Conservation (phyloP, 2,797 vertebrate species). For the Phataginus tetradactyla region DNA sequence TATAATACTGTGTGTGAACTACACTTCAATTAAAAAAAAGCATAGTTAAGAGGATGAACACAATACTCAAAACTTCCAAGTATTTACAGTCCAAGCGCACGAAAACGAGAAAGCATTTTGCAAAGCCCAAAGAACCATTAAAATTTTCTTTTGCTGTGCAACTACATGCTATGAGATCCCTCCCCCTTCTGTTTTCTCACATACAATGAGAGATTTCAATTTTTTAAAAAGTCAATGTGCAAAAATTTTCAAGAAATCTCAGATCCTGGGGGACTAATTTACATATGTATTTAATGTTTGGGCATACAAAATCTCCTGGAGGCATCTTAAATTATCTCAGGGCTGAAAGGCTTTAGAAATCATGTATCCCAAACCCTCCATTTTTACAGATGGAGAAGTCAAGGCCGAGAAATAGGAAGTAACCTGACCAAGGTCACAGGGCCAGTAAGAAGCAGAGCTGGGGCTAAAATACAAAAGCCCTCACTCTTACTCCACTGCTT, state of each 20-base stretch:
- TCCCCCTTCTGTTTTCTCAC: slow-evolving; percentile 60
- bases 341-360: slow-evolving; percentile 49
- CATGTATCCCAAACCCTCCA: background rate
- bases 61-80: slow-evolving; percentile 39
- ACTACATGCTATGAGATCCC: background rate
- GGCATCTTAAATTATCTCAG: slow-evolving; percentile 50
- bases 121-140: background rate
- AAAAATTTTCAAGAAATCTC: slow-evolving; percentile 59
- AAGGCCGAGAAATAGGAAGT: slow-evolving; percentile 45
- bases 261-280: slow-evolving; percentile 37
- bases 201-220: slow-evolving; percentile 42
- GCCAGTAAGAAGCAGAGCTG: slow-evolving; percentile 44
- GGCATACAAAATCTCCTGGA: slow-evolving; percentile 11
- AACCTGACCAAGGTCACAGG: slow-evolving; percentile 67
- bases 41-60: slow-evolving; percentile 37
- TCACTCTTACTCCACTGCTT: slow-evolving; percentile 12
- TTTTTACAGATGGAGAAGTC: slow-evolving; percentile 59
- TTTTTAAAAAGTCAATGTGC: background rate
- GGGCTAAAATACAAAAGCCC: background rate
- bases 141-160: slow-evolving; percentile 49
- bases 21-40: too few species aligned
- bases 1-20: too few species aligned
- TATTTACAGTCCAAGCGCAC: slow-evolving; percentile 56
- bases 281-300: slow-evolving; percentile 19
- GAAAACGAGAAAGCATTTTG: slow-evolving; percentile 46